phyloP scores from a whole-genome alignment of 1,140 invertebrate species.

The Neomicropteryx cornuta region DNA sequence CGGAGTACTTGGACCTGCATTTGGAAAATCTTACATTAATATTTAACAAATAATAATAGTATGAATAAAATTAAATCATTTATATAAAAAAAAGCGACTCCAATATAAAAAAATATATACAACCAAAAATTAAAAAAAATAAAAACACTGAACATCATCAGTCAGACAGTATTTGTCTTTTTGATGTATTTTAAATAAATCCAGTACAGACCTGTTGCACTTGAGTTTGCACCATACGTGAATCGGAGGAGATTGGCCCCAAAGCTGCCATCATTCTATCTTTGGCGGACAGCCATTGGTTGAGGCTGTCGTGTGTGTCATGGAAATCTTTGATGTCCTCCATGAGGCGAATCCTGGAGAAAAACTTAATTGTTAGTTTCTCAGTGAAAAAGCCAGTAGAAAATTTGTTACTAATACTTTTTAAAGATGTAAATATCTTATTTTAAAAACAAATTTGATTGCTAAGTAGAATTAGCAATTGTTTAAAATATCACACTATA shows the following conservation, averaged over 20 bases:
- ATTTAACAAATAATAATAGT: neutral
- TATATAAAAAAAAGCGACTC: neutral
- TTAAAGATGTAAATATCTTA: no score
- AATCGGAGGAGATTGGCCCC: slow-evolving; percentile 89
- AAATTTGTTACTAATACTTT: no score
- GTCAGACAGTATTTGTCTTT: neutral
- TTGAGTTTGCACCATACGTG: slow-evolving; percentile 88
- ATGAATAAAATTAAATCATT: neutral
- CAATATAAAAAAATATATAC: no score
- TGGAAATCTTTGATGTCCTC: slow-evolving; percentile 89
- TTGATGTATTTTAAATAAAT: neutral
- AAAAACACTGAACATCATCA: neutral
- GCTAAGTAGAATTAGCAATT: no score
- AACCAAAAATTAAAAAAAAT: no score
- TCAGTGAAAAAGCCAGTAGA: no score
- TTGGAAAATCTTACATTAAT: neutral
- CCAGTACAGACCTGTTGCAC: slow-evolving; percentile 60
- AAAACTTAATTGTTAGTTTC: no score
- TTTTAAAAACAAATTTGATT: no score
- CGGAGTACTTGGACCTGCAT: slow-evolving; percentile 71
- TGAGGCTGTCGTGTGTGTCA: slow-evolving; percentile 76
- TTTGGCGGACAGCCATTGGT: slow-evolving; percentile 82
- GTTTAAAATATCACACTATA: no score
- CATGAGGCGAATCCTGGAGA: slow-evolving; percentile 61
- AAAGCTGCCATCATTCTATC: slow-evolving; percentile 91